These are phyloP conservation scores for Hypselothyrea guttata DNA, from an alignment of 2,888 invertebrate genomes.

Conservation along the genomic window DNA sequence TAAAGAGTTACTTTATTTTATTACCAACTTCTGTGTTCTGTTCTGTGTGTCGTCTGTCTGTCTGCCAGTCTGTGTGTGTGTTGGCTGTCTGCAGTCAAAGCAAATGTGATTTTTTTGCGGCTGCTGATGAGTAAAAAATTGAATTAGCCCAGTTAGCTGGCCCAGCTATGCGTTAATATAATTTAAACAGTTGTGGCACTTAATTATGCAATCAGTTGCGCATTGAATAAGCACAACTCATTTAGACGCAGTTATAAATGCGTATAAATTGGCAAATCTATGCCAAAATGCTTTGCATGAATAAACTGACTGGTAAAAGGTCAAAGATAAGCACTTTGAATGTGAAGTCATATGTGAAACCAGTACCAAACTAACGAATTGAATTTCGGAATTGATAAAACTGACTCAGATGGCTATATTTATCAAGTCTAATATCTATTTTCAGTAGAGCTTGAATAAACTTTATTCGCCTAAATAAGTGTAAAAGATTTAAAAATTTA, in stretches of 20 bases:
- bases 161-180: conserved; percentile 45
- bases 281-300: no score
- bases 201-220: conserved; percentile 52
- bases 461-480: no score
- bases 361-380: no score
- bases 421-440: no score
- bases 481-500: no score
- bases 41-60: not conserved
- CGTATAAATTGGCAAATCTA: no score
- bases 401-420: no score
- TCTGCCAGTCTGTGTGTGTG: conserved; percentile 2
- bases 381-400: no score
- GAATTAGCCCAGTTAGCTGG: conserved; percentile 61
- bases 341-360: no score
- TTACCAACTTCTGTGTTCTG: conserved; percentile 59
- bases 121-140: conserved; percentile 46
- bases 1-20: conserved; percentile 66
- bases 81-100: conserved; percentile 24
- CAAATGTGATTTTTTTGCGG: conserved; percentile 48
- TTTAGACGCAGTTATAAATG: not conserved
- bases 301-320: not conserved
- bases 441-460: no score
- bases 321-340: no score
- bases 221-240: conserved; percentile 27
- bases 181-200: conserved; percentile 55